Conservation (phyloP, 2,113 vertebrate species). For the Gnathonemus longibarbis region DNA sequence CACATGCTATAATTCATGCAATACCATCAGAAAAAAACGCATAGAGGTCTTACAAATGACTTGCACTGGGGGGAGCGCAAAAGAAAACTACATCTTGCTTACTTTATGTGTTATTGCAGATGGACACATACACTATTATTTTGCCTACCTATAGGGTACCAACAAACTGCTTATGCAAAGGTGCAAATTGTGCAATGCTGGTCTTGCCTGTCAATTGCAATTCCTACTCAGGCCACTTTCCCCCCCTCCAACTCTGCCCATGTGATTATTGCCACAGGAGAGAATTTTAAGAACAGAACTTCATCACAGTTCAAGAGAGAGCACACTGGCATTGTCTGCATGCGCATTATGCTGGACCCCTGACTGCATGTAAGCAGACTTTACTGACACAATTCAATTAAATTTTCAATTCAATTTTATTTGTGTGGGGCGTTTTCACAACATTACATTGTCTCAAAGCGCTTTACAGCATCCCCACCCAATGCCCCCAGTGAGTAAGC, state of each 20-base stretch:
- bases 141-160: neutral
- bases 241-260: neutral
- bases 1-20: neutral
- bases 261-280: neutral
- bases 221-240: neutral
- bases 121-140: neutral
- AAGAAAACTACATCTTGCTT: neutral
- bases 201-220: neutral
- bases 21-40: neutral
- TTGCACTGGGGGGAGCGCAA: neutral
- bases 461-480: too few species aligned
- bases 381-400: neutral
- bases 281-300: neutral
- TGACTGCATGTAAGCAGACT: neutral
- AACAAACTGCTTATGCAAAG: neutral
- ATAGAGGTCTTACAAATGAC: neutral
- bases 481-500: too few species aligned
- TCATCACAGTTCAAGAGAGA: neutral
- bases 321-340: neutral
- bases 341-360: neutral
- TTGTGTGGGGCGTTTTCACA: too few species aligned
- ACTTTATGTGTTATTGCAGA: neutral
- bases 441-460: too few species aligned
- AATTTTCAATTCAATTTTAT: too few species aligned
- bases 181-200: constrained; percentile 40